Evolutionary conservation across 1,140 invertebrate species (phyloP).

Genomic region (Olivierus martensii): DNA sequence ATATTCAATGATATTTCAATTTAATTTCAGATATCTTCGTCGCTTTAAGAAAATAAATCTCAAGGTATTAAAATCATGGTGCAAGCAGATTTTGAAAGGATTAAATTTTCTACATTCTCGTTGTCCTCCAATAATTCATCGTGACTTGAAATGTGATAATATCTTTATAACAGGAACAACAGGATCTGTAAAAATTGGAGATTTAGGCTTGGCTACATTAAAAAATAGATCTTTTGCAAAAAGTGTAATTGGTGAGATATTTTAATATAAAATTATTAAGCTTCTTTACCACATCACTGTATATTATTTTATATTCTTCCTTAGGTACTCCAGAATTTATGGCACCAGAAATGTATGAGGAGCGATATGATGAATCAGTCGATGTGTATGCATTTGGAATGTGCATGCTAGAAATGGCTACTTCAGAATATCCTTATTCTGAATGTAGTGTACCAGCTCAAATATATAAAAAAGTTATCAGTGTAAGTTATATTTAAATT

Average conservation of each 20-base stretch:
- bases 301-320: constrained; percentile 15
- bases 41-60: constrained; percentile 96
- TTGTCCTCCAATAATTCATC: constrained; percentile 94
- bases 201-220: constrained; percentile 91
- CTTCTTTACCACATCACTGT: constrained; percentile 9
- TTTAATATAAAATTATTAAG: background rate
- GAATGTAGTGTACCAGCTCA: constrained; percentile 96
- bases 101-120: constrained; percentile 93
- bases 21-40: constrained; percentile 60
- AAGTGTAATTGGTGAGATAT: constrained; percentile 73
- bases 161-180: constrained; percentile 98
- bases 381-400: constrained; percentile 99
- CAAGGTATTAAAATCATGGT: constrained; percentile 98
- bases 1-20: too few relatives aligned
- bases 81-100: constrained; percentile 95
- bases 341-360: constrained; percentile 99
- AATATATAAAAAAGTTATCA: constrained; percentile 96
- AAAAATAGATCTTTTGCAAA: constrained; percentile 99
- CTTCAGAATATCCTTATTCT: constrained; percentile 97
- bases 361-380: constrained; percentile 98
- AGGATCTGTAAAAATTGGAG: constrained; percentile 97
- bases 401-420: constrained; percentile 99
- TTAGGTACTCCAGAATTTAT: constrained; percentile 93
- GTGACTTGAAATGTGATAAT: constrained; percentile 84
- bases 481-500: too few relatives aligned